These are phyloP conservation scores for Atherinosoma microstoma DNA, from an alignment of 2,797 vertebrate species.

Conservation along the genomic window DNA sequence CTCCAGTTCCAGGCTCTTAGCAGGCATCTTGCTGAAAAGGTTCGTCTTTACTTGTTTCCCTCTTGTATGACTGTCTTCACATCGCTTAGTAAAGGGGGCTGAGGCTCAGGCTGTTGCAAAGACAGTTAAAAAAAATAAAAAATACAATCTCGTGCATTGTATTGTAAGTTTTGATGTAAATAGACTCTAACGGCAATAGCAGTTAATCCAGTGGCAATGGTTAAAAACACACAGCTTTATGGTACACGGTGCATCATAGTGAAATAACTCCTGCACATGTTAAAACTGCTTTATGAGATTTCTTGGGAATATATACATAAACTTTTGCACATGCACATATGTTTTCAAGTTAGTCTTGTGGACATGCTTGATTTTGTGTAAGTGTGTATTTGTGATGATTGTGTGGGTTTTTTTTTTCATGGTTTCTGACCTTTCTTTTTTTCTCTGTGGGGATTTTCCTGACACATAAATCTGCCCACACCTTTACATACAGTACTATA, in stretches of 20 bases:
- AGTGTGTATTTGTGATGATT: not conserved
- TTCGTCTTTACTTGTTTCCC: constrained; percentile 48
- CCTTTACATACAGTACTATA: not conserved
- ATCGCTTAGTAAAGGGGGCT: not conserved
- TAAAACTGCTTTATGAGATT: constrained; percentile 34
- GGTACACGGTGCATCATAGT: constrained; percentile 14
- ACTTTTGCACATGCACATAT: constrained; percentile 7
- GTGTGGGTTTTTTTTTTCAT: not conserved
- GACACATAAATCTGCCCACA: constrained; percentile 14
- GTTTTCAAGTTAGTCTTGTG: not conserved
- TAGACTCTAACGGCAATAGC: constrained; percentile 25
- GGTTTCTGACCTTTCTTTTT: constrained; percentile 19
- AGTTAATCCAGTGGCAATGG: constrained; percentile 28
- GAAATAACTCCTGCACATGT: constrained; percentile 10
- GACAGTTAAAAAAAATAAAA: too few species aligned
- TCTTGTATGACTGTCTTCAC: not conserved
- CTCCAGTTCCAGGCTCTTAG: constrained; percentile 80
- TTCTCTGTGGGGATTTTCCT: constrained; percentile 9
- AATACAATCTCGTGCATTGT: constrained; percentile 5
- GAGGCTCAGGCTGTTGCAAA: too few species aligned
- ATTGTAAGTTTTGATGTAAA: constrained; percentile 53
- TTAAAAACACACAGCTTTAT: constrained; percentile 33
- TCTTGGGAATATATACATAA: constrained; percentile 32
- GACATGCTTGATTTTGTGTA: constrained; percentile 3
- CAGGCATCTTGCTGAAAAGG: constrained; percentile 87